Base-by-base conservation (phyloP, 2,797 vertebrate species). In the Carcharodon carcharias region DNA sequence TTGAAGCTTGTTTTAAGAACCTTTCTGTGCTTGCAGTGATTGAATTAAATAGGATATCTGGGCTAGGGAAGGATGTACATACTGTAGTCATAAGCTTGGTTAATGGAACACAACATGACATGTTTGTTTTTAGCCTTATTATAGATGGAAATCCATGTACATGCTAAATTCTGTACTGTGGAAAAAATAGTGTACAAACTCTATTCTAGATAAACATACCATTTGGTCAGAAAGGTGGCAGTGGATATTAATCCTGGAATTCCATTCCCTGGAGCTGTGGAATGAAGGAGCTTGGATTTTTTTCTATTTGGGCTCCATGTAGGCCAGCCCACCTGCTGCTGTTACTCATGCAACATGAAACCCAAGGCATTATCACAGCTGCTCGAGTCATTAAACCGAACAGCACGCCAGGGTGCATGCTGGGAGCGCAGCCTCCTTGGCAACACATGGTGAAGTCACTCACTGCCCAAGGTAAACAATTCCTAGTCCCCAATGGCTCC, bases 301-400 rank as follows among this genome's bases (percentile, higher is more conserved):
- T 96, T 97, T 85, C 96, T 2, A 56, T 96, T 96, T 96, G 96
- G 97, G 98, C 97, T 96, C 96, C 96, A 54, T 97, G 96, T 97
- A 96, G 96, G 63, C 40, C 96, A 96, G 96, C 96, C 97, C 98
- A 99, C 98, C 98, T 99, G 98, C 97, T 98, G 97, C 98, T 98
- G 98, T 98, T 98, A 98, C 98, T 99, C 98, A 98, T 96, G 96
- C 96, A 97, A 97, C 97, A 96, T 97, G 98, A 98, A 99, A 99
- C 97, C 97, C 96, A 98, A 99, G n/a, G 97, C 97, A 96, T 50
- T 96, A 54, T 96, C 97, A 97, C 98, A 99, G 98, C 98, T 98
- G 98, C 97, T 97, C 97, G 97, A 97, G 98, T 97, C 97, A 96
- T 97, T 96, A 97, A 50, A 96, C 95, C 0, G 96, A 89, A 50